Evolutionary conservation across 1,140 invertebrate genomes (phyloP), one percentile per base, ranked within the genome.

Genomic region (Psilanteris sp.): DNA sequence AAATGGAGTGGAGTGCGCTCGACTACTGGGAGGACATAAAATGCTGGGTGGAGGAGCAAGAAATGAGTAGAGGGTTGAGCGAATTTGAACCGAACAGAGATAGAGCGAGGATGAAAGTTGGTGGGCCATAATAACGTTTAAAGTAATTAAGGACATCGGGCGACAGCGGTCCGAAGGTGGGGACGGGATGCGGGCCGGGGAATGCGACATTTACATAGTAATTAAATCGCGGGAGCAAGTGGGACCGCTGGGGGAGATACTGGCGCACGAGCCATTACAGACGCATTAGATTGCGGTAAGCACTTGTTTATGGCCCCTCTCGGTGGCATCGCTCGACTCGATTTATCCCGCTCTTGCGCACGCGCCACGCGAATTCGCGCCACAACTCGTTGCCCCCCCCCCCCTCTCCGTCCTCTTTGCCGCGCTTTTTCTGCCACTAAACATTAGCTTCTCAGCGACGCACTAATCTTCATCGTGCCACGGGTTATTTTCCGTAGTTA

Each of bases 141-240:
- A 88, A 88, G 87, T 88, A 88, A 88, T 88, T 86, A 88, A 88
- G 87, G 87, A 87, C 86, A 88, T 87, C 84, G 83, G 87, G 87
- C 83, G 87, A 86, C 85, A 85, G 81, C 79, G 39, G 50, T 24
- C 57, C 43, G 39, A 37, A 46, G 61, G 66, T 70, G 73, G 66
- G 76, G 78, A 72, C 77, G 80, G 81, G 81, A 79, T 81, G 84
- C 82, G 82, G 82, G 81, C 80, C 84, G 84, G 84, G 82, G 83
- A 85, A 86, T 83, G 85, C 86, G 86, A 88, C 86, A 88, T 88
- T 88, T 88, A 87, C 87, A 88, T 88, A 88, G 87, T 88, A 88
- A 88, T 88, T 88, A 88, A 88, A 88, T 88, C 85, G 87, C 83
- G 82, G 77, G 80, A 85, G 82, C 85, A 87, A 87, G 85, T 84